These are phyloP conservation scores for Protonibea diacanthus DNA, from an alignment of 2,797 vertebrate genomes.

Conservation along the genomic window DNA sequence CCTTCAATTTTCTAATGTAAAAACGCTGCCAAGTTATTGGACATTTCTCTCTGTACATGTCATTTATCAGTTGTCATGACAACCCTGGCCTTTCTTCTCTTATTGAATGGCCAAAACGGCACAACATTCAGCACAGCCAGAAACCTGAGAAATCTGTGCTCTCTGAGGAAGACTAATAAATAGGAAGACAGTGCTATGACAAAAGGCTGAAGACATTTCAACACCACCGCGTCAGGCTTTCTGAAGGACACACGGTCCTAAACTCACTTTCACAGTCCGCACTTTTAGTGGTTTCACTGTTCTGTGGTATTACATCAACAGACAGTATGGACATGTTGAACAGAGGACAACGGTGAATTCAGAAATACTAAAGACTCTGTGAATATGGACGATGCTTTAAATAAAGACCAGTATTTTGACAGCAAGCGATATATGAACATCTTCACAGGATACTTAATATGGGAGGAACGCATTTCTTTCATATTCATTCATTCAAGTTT, in stretches of 20 bases:
- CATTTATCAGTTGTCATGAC: constrained; percentile 10
- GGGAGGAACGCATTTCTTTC: neutral
- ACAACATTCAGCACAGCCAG: neutral
- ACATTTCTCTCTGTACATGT: neutral
- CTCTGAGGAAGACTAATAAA: neutral
- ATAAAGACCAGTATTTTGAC: neutral
- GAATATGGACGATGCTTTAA: neutral
- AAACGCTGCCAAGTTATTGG: neutral
- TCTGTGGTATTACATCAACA: neutral
- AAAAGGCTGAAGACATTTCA: constrained; percentile 4
- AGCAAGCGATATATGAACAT: neutral
- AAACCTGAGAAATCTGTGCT: neutral
- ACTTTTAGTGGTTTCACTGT: neutral
- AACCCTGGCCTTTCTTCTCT: constrained; percentile 6
- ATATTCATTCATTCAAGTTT: neutral
- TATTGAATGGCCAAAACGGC: neutral
- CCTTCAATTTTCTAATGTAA: neutral
- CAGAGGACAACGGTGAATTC: neutral
- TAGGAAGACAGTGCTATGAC: neutral
- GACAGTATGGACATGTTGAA: neutral
- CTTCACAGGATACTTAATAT: constrained; percentile 8
- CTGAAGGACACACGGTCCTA: neutral
- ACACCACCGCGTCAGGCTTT: neutral
- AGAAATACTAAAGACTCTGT: neutral
- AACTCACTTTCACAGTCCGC: neutral